phyloP scores from a whole-genome alignment of 2,888 invertebrate genomes.

The Rosalia funebris region DNA sequence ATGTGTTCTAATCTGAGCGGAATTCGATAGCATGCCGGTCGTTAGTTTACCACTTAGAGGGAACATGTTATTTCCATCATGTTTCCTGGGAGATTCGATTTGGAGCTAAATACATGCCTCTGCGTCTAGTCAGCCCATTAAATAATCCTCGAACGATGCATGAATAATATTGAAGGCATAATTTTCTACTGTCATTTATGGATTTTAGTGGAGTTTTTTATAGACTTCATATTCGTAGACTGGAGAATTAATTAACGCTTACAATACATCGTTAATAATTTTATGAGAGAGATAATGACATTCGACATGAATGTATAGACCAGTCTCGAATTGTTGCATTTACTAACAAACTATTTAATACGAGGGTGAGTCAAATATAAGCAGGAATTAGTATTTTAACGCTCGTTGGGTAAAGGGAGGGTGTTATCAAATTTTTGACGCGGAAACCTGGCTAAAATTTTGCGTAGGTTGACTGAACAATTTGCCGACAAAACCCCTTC shows the following conservation, averaged over 20 bases:
- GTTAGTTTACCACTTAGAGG: slow-evolving; percentile 25
- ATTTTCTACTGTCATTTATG: slow-evolving; percentile 6
- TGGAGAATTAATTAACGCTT: no score
- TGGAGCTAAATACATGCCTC: slow-evolving; percentile 18
- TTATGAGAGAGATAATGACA: background rate
- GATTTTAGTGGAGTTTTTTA: no score
- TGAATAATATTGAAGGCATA: slow-evolving; percentile 13
- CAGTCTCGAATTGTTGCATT: background rate
- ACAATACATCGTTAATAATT: no score
- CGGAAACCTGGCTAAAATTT: no score
- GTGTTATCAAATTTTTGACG: no score
- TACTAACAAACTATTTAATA: no score
- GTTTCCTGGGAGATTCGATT: slow-evolving; percentile 27
- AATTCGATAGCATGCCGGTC: slow-evolving; percentile 19
- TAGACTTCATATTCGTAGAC: no score
- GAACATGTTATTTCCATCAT: slow-evolving; percentile 31
- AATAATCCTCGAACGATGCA: slow-evolving; percentile 14
- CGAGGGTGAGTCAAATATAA: no score
- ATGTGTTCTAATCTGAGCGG: slow-evolving; percentile 19
- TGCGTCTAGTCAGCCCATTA: slow-evolving; percentile 19
- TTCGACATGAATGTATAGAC: background rate
- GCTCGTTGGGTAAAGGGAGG: no score
- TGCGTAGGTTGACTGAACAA: no score
- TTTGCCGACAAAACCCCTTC: no score
- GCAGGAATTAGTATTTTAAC: no score